phyloP scores from a whole-genome alignment of 2,888 invertebrate genomes.

The Cylloceria caligata region DNA sequence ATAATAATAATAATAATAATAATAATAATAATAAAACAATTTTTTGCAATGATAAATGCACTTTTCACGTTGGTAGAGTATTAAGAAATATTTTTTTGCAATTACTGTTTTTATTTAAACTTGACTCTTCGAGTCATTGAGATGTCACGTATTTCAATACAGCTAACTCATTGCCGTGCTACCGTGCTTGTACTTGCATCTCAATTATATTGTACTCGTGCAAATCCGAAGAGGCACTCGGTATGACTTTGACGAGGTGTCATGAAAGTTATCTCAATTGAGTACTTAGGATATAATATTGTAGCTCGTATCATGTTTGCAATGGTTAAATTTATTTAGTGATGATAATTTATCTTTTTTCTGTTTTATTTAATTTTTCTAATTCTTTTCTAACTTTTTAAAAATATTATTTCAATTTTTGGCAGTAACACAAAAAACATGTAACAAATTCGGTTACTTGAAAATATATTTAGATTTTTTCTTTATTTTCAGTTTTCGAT shows the following conservation, averaged over 20 bases:
- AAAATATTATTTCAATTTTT: background rate
- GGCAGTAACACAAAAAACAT: no score
- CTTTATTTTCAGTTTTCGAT: no score
- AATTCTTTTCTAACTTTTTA: no score
- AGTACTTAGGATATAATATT: constrained; percentile 8
- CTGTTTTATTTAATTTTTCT: background rate
- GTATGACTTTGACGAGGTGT: constrained; percentile 26
- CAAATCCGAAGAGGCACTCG: background rate
- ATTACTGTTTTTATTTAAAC: background rate
- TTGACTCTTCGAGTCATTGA: background rate
- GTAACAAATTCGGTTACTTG: no score
- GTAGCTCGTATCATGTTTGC: background rate
- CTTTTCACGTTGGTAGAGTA: background rate
- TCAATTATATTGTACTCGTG: constrained; percentile 7
- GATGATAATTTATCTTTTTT: background rate
- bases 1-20: background rate
- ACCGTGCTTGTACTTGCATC: constrained; percentile 12
- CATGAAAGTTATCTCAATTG: constrained; percentile 14
- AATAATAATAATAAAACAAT: background rate
- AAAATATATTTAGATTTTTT: no score
- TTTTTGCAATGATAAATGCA: background rate
- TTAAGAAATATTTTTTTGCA: background rate
- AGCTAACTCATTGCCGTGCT: background rate
- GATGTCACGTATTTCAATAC: constrained; percentile 24
- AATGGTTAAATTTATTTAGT: background rate